Evolutionary conservation across 2,888 invertebrate species (phyloP).

Genomic region (Leucoptera coffeella): DNA sequence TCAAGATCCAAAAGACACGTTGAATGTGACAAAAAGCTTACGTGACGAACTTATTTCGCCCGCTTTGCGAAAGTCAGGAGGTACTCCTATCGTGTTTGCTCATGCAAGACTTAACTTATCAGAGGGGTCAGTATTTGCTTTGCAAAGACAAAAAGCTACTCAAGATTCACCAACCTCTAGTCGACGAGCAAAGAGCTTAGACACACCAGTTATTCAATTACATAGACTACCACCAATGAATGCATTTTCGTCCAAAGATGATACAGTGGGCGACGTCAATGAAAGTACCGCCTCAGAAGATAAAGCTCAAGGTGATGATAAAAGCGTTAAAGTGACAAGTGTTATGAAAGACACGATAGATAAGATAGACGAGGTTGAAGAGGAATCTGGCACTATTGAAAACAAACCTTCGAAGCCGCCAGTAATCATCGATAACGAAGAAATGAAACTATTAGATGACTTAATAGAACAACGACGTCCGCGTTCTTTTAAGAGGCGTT

Average conservation of each 20-base stretch:
- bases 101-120: conserved; percentile 75
- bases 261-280: conserved; percentile 73
- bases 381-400: conserved; percentile 28
- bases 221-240: conserved; percentile 75
- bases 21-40: conserved; percentile 46
- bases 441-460: conserved; percentile 48
- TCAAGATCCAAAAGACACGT: conserved; percentile 23
- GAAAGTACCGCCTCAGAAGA: conserved; percentile 58
- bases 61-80: conserved; percentile 63
- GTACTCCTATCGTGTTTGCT: conserved; percentile 73
- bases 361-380: conserved; percentile 49
- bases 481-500: conserved; percentile 40
- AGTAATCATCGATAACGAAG: conserved; percentile 53
- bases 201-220: conserved; percentile 76
- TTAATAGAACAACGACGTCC: conserved; percentile 44
- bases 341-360: conserved; percentile 27
- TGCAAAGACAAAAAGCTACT: conserved; percentile 71
- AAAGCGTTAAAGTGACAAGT: conserved; percentile 6
- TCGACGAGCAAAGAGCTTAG: conserved; percentile 76
- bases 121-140: conserved; percentile 74
- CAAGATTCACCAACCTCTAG: conserved; percentile 69
- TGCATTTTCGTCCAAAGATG: conserved; percentile 84
- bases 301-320: conserved; percentile 45
- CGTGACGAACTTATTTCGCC: conserved; percentile 66
- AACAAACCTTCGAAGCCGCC: conserved; percentile 10